Percentiles rank a stretch among this genome's conserved stretches.
Conservation (phyloP, 2,113 vertebrate species). For the Litocranius walleri region DNA sequence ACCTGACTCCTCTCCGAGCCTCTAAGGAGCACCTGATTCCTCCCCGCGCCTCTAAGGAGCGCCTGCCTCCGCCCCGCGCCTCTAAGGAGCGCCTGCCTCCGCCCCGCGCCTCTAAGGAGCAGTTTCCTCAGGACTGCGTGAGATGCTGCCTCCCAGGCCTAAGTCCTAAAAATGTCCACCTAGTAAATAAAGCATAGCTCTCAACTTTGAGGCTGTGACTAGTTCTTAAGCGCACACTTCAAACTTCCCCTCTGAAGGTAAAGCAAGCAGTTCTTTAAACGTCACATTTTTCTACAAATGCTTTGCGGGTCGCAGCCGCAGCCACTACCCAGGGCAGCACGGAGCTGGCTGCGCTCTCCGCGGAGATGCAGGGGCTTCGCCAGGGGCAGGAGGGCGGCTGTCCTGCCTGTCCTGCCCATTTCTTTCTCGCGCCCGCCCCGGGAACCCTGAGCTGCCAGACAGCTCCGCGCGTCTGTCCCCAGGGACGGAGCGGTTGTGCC, state of each 20-base stretch:
- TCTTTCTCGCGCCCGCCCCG: not conserved
- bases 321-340: not conserved
- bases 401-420: not conserved
- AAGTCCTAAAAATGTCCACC: not conserved
- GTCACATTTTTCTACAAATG: not conserved
- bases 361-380: not conserved
- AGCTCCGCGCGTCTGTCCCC: not conserved
- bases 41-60: not conserved
- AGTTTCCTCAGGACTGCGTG: not conserved
- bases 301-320: accelerated
- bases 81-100: not conserved
- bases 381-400: accelerated
- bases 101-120: not conserved
- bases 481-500: accelerated
- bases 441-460: not conserved
- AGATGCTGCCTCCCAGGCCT: not conserved
- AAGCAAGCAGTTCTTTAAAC: not conserved
- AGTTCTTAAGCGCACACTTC: not conserved
- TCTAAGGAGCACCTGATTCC: not conserved
- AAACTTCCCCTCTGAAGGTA: not conserved
- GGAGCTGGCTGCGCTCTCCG: not conserved
- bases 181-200: not conserved
- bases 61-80: not conserved
- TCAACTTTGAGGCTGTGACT: not conserved
- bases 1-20: not conserved